These are phyloP conservation scores for Hydropotes inermis DNA, from an alignment of 2,113 vertebrate genomes.

Conservation along the genomic window DNA sequence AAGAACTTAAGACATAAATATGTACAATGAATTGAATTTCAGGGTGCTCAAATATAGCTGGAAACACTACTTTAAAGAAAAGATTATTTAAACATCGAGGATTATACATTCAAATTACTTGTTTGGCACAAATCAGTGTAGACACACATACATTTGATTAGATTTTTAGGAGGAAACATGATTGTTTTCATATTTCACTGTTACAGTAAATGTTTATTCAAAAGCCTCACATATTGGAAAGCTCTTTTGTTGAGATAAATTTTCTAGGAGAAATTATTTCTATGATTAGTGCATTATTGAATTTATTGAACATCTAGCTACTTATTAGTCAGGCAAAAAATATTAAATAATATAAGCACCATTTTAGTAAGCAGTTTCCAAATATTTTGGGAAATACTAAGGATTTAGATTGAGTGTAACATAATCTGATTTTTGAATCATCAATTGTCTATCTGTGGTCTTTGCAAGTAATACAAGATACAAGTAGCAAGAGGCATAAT, in stretches of 20 bases:
- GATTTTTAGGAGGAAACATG: not conserved
- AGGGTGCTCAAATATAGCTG: slow-evolving; percentile 6
- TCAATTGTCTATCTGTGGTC: not conserved
- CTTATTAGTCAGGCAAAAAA: not conserved
- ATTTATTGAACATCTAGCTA: not conserved
- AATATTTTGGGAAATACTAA: not conserved
- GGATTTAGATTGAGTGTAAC: not conserved
- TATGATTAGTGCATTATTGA: not conserved
- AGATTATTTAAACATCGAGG: not conserved
- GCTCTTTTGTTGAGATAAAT: not conserved
- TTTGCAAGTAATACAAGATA: not conserved
- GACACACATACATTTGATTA: not conserved
- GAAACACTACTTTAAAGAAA: not conserved
- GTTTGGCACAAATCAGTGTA: not conserved
- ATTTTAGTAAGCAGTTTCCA: not conserved
- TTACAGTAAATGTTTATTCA: slow-evolving; percentile 10
- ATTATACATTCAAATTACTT: slow-evolving; percentile 29
- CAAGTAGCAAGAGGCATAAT: not conserved
- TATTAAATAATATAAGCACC: not conserved
- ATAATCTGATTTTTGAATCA: not conserved
- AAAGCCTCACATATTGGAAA: not conserved
- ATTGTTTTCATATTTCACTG: slow-evolving; percentile 5
- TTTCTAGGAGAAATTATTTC: not conserved
- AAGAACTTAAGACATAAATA: not conserved
- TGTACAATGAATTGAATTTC: not conserved